These are phyloP conservation scores for Pollicipes pollicipes DNA, from an alignment of 1,140 invertebrate species.

Conservation along the genomic window DNA sequence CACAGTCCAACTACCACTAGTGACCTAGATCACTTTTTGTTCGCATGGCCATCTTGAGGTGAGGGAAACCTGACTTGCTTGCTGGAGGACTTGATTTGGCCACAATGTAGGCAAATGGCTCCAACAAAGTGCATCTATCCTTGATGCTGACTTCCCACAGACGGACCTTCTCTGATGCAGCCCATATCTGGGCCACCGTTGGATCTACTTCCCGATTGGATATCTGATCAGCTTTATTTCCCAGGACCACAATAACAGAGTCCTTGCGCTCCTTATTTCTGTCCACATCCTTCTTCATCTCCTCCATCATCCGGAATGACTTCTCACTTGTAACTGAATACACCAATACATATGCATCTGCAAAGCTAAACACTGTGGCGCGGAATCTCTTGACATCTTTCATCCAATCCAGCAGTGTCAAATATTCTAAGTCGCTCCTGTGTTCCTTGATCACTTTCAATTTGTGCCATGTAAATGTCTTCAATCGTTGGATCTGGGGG, in stretches of 20 bases:
- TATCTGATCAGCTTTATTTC: neutral
- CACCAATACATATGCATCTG: neutral
- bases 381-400: neutral
- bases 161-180: neutral
- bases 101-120: neutral
- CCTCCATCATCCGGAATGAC: neutral
- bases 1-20: neutral
- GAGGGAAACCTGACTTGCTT: too few species aligned
- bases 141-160: neutral
- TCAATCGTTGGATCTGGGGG: neutral
- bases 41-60: too few species aligned
- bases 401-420: neutral
- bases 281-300: neutral
- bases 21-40: constrained; percentile 5
- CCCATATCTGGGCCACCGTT: neutral
- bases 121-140: neutral
- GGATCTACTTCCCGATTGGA: neutral
- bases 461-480: neutral
- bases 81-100: neutral
- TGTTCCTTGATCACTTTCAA: neutral
- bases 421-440: neutral
- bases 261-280: neutral
- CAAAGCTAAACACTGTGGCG: neutral
- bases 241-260: neutral
- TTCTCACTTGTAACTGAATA: neutral